These are phyloP conservation scores for Plagiodera versicolora DNA, from an alignment of 2,888 invertebrate genomes.

Conservation along the genomic window DNA sequence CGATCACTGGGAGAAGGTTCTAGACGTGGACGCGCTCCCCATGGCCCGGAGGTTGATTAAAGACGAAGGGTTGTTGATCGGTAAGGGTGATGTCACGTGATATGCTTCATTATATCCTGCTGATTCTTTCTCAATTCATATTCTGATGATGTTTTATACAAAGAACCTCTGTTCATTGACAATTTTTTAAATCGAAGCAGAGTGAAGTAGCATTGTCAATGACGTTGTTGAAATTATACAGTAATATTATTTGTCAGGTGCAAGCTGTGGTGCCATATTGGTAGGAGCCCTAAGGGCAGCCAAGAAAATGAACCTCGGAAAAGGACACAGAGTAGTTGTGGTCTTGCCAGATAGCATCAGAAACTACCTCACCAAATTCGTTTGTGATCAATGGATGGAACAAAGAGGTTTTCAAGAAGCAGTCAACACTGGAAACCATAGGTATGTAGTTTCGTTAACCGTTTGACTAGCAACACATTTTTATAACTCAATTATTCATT, in stretches of 20 bases:
- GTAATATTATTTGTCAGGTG: conserved; percentile 60
- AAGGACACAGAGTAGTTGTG: conserved; percentile 86
- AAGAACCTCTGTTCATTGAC: too few relatives aligned
- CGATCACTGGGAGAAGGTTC: conserved; percentile 86
- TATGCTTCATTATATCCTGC: too few relatives aligned
- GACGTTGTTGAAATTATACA: background rate
- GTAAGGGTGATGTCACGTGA: conserved; percentile 60
- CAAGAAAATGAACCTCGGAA: conserved; percentile 64
- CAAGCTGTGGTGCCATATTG: conserved; percentile 89
- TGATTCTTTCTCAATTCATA: too few relatives aligned
- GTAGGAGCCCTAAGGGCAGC: conserved; percentile 74
- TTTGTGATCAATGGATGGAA: conserved; percentile 95
- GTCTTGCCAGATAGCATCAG: conserved; percentile 93
- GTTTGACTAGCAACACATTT: background rate
- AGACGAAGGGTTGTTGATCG: conserved; percentile 92
- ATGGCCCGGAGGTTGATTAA: conserved; percentile 86
- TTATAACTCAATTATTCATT: background rate
- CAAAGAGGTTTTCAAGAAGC: conserved; percentile 57
- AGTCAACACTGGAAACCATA: conserved; percentile 47
- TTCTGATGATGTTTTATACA: too few relatives aligned
- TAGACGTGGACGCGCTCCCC: conserved; percentile 78
- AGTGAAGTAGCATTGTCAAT: too few relatives aligned
- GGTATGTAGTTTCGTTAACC: conserved; percentile 37
- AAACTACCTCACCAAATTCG: conserved; percentile 98
- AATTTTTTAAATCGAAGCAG: too few relatives aligned